These are phyloP conservation scores for Papilio demoleus DNA, from an alignment of 2,888 invertebrate genomes.

Conservation along the genomic window DNA sequence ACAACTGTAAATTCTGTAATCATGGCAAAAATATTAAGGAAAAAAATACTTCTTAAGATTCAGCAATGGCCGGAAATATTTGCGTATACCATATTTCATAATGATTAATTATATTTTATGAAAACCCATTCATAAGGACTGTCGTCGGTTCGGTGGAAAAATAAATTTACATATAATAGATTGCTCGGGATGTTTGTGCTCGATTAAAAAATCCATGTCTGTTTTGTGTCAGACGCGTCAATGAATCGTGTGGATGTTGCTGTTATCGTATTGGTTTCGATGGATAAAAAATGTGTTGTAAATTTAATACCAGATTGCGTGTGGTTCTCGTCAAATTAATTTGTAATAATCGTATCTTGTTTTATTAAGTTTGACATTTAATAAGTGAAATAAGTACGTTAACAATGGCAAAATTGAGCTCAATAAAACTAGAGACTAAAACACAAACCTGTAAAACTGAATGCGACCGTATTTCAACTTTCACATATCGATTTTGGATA, in stretches of 20 bases:
- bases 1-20: too few species aligned
- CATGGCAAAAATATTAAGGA: background rate
- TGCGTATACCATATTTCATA: background rate
- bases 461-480: too few species aligned
- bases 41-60: background rate
- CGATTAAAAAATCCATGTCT: constrained; percentile 23
- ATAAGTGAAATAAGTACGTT: too few species aligned
- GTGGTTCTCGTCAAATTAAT: constrained; percentile 6
- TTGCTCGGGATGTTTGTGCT: constrained; percentile 10
- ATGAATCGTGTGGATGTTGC: constrained; percentile 23
- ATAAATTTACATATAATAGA: constrained; percentile 9
- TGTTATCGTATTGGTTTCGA: constrained; percentile 6
- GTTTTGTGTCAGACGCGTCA: constrained; percentile 32
- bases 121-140: constrained; percentile 27
- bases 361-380: background rate
- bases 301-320: constrained; percentile 5
- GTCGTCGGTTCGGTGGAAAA: constrained; percentile 2
- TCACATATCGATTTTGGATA: too few species aligned
- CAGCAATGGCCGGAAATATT: background rate
- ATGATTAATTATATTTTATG: constrained; percentile 29
- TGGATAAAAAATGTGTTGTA: constrained; percentile 15
- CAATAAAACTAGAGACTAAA: too few species aligned
- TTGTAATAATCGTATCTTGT: background rate
- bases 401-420: too few species aligned
- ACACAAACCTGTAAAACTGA: too few species aligned